Conservation (phyloP, 2,888 invertebrate genomes). For the Homarus gammarus region DNA sequence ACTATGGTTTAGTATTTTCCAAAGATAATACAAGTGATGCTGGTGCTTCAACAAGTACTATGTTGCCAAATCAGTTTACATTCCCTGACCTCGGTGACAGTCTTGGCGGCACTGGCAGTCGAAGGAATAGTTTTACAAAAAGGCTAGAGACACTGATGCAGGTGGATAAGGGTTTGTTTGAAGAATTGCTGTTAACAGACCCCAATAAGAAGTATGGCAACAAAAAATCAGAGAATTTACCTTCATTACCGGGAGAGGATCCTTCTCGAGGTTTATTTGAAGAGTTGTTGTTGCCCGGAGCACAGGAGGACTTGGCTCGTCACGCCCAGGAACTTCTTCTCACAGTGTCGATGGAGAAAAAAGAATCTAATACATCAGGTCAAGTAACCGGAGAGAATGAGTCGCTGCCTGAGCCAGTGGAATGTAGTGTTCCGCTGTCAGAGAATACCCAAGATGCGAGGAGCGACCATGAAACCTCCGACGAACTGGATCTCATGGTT, state of each 20-base stretch:
- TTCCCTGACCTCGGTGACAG: conserved; percentile 54
- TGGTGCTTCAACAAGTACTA: conserved; percentile 39
- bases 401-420: conserved; percentile 21
- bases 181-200: conserved; percentile 72
- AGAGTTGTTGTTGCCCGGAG: conserved; percentile 69
- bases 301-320: conserved; percentile 67
- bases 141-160: conserved; percentile 65
- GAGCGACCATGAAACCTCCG: conserved; percentile 45
- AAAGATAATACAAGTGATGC: conserved; percentile 51
- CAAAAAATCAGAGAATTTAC: conserved; percentile 41
- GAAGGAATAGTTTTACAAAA: conserved; percentile 63
- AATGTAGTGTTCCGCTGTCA: conserved; percentile 41
- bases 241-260: conserved; percentile 54
- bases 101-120: conserved; percentile 45
- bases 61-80: conserved; percentile 56
- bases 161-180: conserved; percentile 73
- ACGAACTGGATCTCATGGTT: conserved; percentile 67
- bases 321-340: conserved; percentile 71
- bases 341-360: conserved; percentile 66
- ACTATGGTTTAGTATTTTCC: conserved; percentile 49
- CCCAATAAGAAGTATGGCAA: conserved; percentile 50
- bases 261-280: conserved; percentile 69
- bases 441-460: conserved; percentile 26
- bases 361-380: conserved; percentile 37
- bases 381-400: conserved; percentile 19